Conservation (phyloP, 1,140 invertebrate genomes). For the Listronotus oregonensis region DNA sequence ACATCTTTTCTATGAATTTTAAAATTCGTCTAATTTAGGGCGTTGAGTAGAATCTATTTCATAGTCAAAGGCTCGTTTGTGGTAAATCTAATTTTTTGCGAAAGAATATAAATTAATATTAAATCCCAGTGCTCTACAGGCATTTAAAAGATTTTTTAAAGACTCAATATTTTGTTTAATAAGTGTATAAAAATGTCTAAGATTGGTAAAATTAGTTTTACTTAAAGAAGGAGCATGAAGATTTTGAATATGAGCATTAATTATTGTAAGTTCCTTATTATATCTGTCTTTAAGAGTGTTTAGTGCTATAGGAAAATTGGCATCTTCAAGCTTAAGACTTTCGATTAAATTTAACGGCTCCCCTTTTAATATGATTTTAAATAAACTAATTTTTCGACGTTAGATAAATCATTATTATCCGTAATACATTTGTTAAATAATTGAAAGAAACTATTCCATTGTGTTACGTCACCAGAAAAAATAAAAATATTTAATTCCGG, state of each 20-base stretch:
- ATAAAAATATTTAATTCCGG: too few species aligned
- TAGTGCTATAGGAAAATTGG: too few species aligned
- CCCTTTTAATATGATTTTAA: neutral
- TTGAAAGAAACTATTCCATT: too few species aligned
- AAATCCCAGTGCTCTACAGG: neutral
- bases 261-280: conserved; percentile 1
- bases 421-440: too few species aligned
- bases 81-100: neutral
- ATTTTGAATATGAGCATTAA: neutral
- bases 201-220: neutral
- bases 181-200: neutral
- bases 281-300: too few species aligned
- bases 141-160: conserved; percentile 1
- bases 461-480: too few species aligned
- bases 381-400: neutral
- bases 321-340: neutral
- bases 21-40: too few species aligned
- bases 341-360: neutral
- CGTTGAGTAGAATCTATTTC: too few species aligned
- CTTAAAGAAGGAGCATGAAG: neutral
- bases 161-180: conserved; percentile 1
- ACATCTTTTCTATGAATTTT: too few species aligned
- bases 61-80: neutral
- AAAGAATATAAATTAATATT: conserved; percentile 1
- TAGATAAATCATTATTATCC: too few species aligned